phyloP scores from a whole-genome alignment of 2,113 vertebrate genomes.

The Pterophyllum scalare region DNA sequence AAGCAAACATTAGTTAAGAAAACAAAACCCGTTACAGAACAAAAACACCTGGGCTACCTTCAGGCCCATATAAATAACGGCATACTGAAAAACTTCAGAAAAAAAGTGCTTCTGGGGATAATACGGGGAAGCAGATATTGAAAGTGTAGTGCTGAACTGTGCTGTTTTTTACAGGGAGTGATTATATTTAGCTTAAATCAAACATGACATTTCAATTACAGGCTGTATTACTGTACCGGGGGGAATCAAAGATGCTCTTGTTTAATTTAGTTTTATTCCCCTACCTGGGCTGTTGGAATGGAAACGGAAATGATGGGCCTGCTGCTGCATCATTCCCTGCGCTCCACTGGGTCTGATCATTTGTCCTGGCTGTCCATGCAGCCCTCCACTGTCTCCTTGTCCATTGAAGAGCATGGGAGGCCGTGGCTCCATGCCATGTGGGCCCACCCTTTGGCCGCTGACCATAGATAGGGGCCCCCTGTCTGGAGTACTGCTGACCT shows the following conservation, averaged over 20 bases:
- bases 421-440: slow-evolving; percentile 67
- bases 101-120: slow-evolving; percentile 3
- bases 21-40: neutral
- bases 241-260: slow-evolving; percentile 6
- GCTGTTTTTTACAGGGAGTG: neutral
- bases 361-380: slow-evolving; percentile 54
- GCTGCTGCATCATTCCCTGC: slow-evolving; percentile 82
- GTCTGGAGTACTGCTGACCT: slow-evolving; percentile 89
- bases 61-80: slow-evolving; percentile 27
- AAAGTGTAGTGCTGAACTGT: neutral
- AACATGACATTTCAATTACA: slow-evolving; percentile 39
- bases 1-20: neutral
- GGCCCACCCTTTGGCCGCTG: slow-evolving; percentile 60
- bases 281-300: slow-evolving; percentile 87
- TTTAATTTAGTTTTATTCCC: slow-evolving; percentile 40
- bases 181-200: slow-evolving; percentile 43
- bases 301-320: slow-evolving; percentile 83
- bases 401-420: slow-evolving; percentile 65
- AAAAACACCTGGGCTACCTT: neutral
- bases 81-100: slow-evolving; percentile 5
- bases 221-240: neutral
- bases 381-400: slow-evolving; percentile 54
- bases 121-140: slow-evolving; percentile 24
- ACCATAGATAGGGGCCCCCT: slow-evolving; percentile 79
- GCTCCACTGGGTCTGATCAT: slow-evolving; percentile 51